Evolutionary conservation across 2,113 vertebrate species (phyloP), one percentile per base, ranked within the genome.

Genomic region (Bos indicus): DNA sequence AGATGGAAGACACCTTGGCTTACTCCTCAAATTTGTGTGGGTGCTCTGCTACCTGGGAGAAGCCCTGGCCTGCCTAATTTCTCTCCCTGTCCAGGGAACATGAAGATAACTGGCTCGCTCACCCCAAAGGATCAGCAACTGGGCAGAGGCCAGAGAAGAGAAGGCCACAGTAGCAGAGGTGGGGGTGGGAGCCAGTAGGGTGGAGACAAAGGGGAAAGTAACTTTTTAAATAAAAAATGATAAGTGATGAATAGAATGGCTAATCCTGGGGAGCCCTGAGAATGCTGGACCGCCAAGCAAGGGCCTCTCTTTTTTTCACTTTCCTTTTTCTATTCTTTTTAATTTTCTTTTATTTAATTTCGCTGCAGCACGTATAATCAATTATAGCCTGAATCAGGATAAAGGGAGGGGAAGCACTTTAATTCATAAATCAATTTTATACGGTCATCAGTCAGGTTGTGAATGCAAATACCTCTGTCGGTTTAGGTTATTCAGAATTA

Each of bases 391-490:
- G 99, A 99, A 99, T 99, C 77, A 67, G 98, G 98, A 99, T 99
- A 99, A 99, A 98, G 99, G 98, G 99, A 99, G 98, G 99, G 98
- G 99, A 99, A 99, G 99, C 99, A 98, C 99, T 99, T 99, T 99
- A 99, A 99, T 99, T 99, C 99, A 99, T 99, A 99, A 99, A 99
- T 99, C 99, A 99, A 99, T 99, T 99, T 99, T 99, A 99, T 99
- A 99, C 99, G 99, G 99, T 99, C 99, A 99, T 99, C 99, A 99
- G 99, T 99, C 99, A 99, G 99, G 99, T 99, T 99, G 98, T 99
- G 99, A 99, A 99, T 99, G 99, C 99, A 99, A 98, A 99, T 99
- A 98, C 99, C 99, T 99, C 99, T 99, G 99, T 99, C 98, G 98
- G 98, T 99, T 99, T 99, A 99, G 99, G 98, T 99, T 99, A 99